Evolutionary conservation across 2,888 invertebrate genomes (phyloP), one percentile per base, ranked within the genome.

Genomic region (Oligia strigilis): DNA sequence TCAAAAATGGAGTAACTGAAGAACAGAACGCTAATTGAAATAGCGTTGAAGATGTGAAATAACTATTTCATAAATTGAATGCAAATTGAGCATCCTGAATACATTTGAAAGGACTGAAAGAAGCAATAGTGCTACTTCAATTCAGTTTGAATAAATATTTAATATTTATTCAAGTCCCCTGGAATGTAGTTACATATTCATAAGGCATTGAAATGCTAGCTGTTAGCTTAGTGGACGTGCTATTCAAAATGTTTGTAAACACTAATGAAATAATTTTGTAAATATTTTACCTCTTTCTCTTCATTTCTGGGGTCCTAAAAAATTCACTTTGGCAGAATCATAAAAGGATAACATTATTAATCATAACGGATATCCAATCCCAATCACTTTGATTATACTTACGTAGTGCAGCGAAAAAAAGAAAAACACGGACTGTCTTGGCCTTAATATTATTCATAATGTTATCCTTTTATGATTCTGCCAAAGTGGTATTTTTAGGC

Each of bases 111-210:
- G 17, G 55, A 43, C 19, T 71, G 46, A 67, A 75, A 84, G n/a
- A 70, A 72, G 62, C 62, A 82, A 46, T 73, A 65, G 13, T 60
- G n/a, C 14, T 64, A 64, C 8, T 72, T 76, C 40, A 85, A 74
- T 82, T 66, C 19, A 78, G 46, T 58, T 75, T 40, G 55, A 75
- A 60, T 82, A 69, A 52, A 82, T 82, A 74, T 73, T 29, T 6
- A 72, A 65, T 40, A 40, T 40, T 40, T 40, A 40, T 40, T 40
- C 40, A 9, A 65, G 52, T 55, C 5, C 19, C 6, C 23, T 71
- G 46, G 52, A 76, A 60, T 72, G 58, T 40, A 55, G 43, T 62
- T 86, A 83, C 29, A 78, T 73, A 86, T 78, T 86, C 55, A 86
- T 72, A 75, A 85, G 66, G 19, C 11, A 58, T 75, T 60, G 67